phyloP scores from a whole-genome alignment of 2,888 invertebrate genomes.

The Biston betularia region DNA sequence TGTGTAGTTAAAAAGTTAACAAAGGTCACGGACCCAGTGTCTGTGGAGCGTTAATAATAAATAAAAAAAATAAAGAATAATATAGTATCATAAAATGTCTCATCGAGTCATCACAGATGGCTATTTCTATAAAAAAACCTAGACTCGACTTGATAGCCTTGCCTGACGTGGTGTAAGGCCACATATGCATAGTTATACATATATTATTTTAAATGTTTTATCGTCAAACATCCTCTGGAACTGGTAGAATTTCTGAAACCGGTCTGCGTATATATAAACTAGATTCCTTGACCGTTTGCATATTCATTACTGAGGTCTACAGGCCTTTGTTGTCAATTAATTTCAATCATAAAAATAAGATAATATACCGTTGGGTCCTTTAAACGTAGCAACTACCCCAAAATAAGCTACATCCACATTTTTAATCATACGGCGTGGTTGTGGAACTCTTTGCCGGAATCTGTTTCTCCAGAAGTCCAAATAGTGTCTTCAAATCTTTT shows the following conservation, averaged over 20 bases:
- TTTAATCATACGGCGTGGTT: too few relatives aligned
- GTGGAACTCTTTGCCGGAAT: too few relatives aligned
- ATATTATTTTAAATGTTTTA: conserved; percentile 41
- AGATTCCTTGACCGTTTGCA: conserved; percentile 20
- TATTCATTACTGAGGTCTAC: conserved; percentile 12
- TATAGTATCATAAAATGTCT: conserved; percentile 22
- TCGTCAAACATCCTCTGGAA: conserved; percentile 40
- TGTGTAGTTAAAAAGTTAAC: too few relatives aligned
- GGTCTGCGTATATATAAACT: conserved; percentile 30
- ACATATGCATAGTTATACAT: conserved; percentile 10
- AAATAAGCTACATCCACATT: too few relatives aligned
- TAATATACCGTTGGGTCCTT: background rate
- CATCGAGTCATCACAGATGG: conserved; percentile 45
- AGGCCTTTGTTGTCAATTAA: conserved; percentile 8
- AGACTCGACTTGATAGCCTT: conserved; percentile 63
- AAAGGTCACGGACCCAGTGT: too few relatives aligned
- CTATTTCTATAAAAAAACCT: conserved; percentile 50
- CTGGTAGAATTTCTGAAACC: conserved; percentile 32
- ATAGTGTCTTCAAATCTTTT: too few relatives aligned
- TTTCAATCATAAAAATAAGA: background rate
- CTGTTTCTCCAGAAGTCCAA: too few relatives aligned
- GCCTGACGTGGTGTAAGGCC: conserved; percentile 51
- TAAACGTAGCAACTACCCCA: too few relatives aligned
- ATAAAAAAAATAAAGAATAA: conserved; percentile 5
- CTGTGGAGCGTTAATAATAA: too few relatives aligned